Conservation (phyloP, 2,797 vertebrate genomes). For the Hydrocynus forskahlii region DNA sequence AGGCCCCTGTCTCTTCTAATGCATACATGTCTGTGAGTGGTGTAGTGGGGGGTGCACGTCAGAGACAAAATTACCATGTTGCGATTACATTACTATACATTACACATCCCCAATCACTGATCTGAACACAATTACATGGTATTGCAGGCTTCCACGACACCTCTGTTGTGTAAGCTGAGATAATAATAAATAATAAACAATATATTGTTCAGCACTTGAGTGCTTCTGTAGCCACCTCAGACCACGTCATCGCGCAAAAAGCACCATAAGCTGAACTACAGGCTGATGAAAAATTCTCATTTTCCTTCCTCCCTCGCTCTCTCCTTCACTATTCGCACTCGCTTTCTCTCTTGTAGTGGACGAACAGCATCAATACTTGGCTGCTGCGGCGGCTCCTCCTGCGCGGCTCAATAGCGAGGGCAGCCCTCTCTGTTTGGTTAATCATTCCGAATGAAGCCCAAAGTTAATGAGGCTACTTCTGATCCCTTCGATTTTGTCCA, state of each 20-base stretch:
- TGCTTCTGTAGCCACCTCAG: background rate
- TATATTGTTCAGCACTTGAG: background rate
- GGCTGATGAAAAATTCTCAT: conserved; percentile 55
- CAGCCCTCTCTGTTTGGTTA: conserved; percentile 60
- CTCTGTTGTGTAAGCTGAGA: conserved; percentile 25
- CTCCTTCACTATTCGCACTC: background rate
- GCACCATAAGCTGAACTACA: conserved; percentile 29
- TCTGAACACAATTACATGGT: background rate
- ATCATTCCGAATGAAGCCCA: conserved; percentile 58
- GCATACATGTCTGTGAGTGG: background rate
- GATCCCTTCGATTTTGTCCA: conserved; percentile 68
- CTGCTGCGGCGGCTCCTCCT: conserved; percentile 7
- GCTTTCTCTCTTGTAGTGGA: conserved; percentile 18
- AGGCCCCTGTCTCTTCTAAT: background rate
- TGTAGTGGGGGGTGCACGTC: too few relatives aligned
- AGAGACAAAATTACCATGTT: too few relatives aligned
- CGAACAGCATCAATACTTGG: conserved; percentile 40
- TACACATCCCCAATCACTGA: too few relatives aligned
- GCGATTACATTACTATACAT: background rate
- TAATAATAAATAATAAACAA: background rate
- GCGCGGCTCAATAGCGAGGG: conserved; percentile 43
- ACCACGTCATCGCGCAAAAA: conserved; percentile 75
- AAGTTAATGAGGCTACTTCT: conserved; percentile 75
- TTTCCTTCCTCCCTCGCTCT: background rate
- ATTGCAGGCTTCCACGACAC: background rate